Evolutionary conservation across 2,113 vertebrate species (phyloP).

Genomic region (Malurus cyaneus): DNA sequence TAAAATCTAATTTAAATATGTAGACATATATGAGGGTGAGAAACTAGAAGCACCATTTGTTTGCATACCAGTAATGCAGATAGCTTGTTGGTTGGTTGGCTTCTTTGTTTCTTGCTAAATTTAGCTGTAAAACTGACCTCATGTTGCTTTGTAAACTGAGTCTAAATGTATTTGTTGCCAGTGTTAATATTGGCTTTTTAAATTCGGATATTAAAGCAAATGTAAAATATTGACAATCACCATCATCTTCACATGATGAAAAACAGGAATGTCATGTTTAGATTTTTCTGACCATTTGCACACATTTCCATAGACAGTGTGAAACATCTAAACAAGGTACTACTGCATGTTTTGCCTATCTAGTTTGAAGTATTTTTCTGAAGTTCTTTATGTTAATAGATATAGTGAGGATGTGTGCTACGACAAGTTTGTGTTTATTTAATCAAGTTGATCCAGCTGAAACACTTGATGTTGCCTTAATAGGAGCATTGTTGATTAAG

Average conservation of each 20-base stretch:
- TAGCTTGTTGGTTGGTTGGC: background rate
- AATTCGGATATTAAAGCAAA: background rate
- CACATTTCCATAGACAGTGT: background rate
- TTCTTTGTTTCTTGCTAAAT: background rate
- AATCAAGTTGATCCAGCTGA: background rate
- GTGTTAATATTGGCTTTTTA: background rate
- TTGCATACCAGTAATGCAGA: background rate
- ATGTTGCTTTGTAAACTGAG: background rate
- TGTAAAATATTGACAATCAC: background rate
- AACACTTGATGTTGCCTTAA: background rate
- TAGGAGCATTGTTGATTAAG: background rate
- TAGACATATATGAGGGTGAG: background rate
- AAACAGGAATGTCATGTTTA: background rate
- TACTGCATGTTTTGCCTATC: background rate
- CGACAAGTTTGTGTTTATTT: background rate
- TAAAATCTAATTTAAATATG: background rate
- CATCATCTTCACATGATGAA: background rate
- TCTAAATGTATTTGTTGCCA: background rate
- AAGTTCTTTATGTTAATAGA: background rate
- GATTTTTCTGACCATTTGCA: background rate
- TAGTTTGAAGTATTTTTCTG: background rate
- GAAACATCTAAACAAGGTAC: background rate
- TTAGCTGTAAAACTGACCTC: background rate
- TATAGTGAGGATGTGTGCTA: background rate
- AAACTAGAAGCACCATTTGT: background rate